Conservation (phyloP, 1,140 invertebrate genomes). For the Drosophila chauvacae region DNA sequence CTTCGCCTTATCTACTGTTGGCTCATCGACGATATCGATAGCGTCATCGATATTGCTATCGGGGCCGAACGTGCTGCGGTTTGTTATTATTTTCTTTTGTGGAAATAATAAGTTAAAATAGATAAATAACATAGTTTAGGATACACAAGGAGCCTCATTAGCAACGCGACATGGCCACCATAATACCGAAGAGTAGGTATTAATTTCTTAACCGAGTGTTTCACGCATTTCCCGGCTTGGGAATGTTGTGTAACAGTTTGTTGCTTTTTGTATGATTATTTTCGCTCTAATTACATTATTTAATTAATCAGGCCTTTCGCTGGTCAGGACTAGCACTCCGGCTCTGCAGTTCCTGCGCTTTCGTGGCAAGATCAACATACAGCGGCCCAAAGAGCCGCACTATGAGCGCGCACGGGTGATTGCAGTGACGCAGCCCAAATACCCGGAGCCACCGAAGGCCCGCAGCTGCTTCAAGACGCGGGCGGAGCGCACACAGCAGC, state of each 20-base stretch:
- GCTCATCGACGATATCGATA: not conserved
- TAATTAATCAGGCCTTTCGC: conserved; percentile 30
- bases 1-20: not conserved
- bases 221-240: not conserved
- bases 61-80: not conserved
- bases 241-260: conserved; percentile 10
- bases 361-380: conserved; percentile 90
- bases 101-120: not conserved
- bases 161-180: not conserved
- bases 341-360: conserved; percentile 87
- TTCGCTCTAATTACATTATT: not conserved
- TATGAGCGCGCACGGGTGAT: conserved; percentile 87
- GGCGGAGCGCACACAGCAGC: conserved; percentile 46
- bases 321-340: conserved; percentile 84
- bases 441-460: conserved; percentile 46
- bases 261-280: not conserved
- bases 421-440: conserved; percentile 87
- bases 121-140: not conserved
- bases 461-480: conserved; percentile 63
- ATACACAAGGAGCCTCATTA: not conserved
- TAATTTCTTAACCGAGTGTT: not conserved
- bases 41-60: not conserved
- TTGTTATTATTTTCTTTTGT: conserved; percentile 15
- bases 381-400: conserved; percentile 88
- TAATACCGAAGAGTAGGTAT: conserved; percentile 10